Base-by-base conservation (phyloP, 2,113 vertebrate species). In the Scomber colias region DNA sequence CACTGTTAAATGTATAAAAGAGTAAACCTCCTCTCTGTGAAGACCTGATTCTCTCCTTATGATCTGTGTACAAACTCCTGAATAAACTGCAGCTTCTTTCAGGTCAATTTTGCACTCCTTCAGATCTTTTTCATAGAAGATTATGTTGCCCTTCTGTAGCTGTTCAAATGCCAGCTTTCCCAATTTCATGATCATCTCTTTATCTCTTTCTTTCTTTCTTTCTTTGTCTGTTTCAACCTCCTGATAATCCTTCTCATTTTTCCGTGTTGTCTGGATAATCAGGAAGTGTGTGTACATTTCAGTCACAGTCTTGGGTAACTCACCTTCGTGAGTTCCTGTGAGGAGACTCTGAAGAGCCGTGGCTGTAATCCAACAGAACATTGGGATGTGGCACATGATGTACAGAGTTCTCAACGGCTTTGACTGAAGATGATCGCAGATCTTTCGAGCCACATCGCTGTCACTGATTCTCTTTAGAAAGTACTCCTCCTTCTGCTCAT, bases 91-190 rank as follows among this genome's bases (percentile, higher is more conserved):
- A 24, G 83, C 78, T 49, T 75, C 15, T 48, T 63, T 60, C 16
- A 60, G 46, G 30, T 69, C 53, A 35, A 81, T 81, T 1, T 71
- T 0, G 51, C 78, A 81, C 1, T 15, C 55, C 19, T 21, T 53
- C 11, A 85, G 15, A 15, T 77, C 63, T 1, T 48, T 2, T 35
- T 84, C 65, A 15, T 54, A 16, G 71, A 84, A 84, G 17, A 71
- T 66, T 0, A 60, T 63, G n/a, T 85, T 81, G 8, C 64, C 31
- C 7, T 74, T 8, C 27, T 49, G 11, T 2, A 85, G 46, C 57
- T 81, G 78, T 48, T 81, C 57, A 46, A 77, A 85, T 11, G 83
- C 83, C 64, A 85, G 5, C 40, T 77, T 85, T 57, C 83, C 83
- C 35, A 77, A 7, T 8, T 77, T 77, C 72, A 85, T 72, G n/a